Evolutionary conservation across 1,140 invertebrate species (phyloP).

Genomic region (Patella vulgata): DNA sequence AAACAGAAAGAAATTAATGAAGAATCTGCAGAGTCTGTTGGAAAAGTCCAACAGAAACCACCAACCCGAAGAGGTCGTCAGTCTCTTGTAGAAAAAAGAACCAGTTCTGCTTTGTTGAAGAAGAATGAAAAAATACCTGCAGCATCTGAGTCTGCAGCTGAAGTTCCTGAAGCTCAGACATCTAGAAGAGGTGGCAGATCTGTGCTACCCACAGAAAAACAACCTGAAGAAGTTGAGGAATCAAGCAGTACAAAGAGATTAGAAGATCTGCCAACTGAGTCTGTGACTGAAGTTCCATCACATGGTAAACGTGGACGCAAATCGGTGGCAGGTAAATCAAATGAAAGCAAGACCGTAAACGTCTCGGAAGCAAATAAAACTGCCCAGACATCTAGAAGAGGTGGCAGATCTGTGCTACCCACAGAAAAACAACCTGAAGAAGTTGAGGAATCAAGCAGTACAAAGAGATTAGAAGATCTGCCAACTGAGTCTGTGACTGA

Average conservation of each 20-base stretch:
- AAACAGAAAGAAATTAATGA: background rate
- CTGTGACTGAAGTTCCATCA: background rate
- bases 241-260: background rate
- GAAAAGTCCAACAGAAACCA: too few species aligned
- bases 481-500: background rate
- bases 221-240: too few species aligned
- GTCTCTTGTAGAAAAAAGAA: too few species aligned
- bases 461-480: background rate
- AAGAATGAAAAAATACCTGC: too few species aligned
- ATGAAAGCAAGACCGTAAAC: too few species aligned
- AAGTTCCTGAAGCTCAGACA: background rate
- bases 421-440: too few species aligned
- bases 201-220: too few species aligned
- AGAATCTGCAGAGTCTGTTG: background rate
- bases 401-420: slow-evolving; percentile 2
- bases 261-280: background rate
- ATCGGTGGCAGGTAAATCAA: too few species aligned
- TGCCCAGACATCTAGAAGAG: background rate
- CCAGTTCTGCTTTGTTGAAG: too few species aligned
- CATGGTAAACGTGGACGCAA: too few species aligned
- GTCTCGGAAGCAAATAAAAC: background rate
- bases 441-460: too few species aligned
- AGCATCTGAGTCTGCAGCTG: background rate
- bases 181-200: background rate
- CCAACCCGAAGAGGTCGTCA: too few species aligned